A percentile compares a stretch with the other conserved stretches of the same genome.
phyloP scores from a whole-genome alignment of 2,888 invertebrate genomes.

The Baccha elongata region DNA sequence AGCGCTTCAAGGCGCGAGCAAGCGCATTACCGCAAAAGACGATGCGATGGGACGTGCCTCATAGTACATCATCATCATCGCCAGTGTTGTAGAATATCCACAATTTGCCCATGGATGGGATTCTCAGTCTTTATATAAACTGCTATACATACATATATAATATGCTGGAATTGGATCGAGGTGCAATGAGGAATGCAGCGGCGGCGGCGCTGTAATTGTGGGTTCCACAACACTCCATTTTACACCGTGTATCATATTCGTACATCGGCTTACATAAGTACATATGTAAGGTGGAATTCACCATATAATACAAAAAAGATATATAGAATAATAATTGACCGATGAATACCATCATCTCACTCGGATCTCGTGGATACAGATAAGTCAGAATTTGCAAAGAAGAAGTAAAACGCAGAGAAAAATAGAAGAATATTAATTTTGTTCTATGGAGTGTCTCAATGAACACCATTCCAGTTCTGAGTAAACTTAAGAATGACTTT shows the following conservation, averaged over 20 bases:
- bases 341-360: too few species aligned
- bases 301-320: background rate
- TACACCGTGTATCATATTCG: conserved; percentile 60
- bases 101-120: background rate
- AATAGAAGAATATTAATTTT: too few species aligned
- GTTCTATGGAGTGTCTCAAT: too few species aligned
- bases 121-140: background rate
- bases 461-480: too few species aligned
- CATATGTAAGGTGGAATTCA: background rate
- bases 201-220: conserved; percentile 73
- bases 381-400: too few species aligned
- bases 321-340: too few species aligned
- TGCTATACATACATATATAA: background rate
- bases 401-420: too few species aligned
- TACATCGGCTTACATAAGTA: conserved; percentile 37
- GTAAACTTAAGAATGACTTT: too few species aligned
- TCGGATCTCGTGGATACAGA: too few species aligned
- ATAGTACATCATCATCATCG: conserved; percentile 61
- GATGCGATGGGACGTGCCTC: conserved; percentile 55
- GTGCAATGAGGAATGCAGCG: conserved; percentile 71
- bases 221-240: conserved; percentile 74
- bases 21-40: conserved; percentile 26
- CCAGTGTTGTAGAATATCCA: background rate
- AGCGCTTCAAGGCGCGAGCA: conserved; percentile 69
- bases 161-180: conserved; percentile 52